Conservation (phyloP, 2,888 invertebrate genomes). For the Philereme transversata region DNA sequence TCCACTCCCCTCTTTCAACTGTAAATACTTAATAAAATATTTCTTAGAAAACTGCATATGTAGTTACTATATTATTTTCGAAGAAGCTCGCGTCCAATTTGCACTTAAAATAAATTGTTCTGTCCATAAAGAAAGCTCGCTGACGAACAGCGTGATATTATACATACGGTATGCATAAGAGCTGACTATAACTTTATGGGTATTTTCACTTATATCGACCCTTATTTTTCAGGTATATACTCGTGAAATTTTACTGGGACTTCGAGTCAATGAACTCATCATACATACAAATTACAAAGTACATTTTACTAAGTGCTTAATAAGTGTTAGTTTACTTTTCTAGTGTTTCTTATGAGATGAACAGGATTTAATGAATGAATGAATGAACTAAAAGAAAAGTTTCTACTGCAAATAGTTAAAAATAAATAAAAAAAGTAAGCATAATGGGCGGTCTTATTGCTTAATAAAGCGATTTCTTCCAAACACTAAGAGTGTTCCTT, state of each 20-base stretch:
- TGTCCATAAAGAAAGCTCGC: conserved; percentile 4
- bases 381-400: too few relatives aligned
- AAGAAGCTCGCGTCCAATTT: background rate
- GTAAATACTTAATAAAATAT: background rate
- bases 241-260: conserved; percentile 13
- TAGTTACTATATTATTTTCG: background rate
- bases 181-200: conserved; percentile 11
- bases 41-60: background rate
- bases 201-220: conserved; percentile 19
- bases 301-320: too few relatives aligned
- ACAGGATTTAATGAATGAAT: too few relatives aligned
- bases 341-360: too few relatives aligned
- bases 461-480: too few relatives aligned
- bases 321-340: too few relatives aligned
- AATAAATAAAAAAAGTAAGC: too few relatives aligned
- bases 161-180: background rate
- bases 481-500: too few relatives aligned
- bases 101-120: conserved; percentile 5
- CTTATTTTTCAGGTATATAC: conserved; percentile 6
- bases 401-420: too few relatives aligned
- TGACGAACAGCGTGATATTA: background rate
- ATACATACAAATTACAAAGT: background rate
- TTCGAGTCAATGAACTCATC: conserved; percentile 15
- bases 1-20: too few relatives aligned
- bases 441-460: too few relatives aligned